These are phyloP conservation scores for Lucifuga dentata DNA, from an alignment of 2,113 vertebrate genomes.

Conservation along the genomic window DNA sequence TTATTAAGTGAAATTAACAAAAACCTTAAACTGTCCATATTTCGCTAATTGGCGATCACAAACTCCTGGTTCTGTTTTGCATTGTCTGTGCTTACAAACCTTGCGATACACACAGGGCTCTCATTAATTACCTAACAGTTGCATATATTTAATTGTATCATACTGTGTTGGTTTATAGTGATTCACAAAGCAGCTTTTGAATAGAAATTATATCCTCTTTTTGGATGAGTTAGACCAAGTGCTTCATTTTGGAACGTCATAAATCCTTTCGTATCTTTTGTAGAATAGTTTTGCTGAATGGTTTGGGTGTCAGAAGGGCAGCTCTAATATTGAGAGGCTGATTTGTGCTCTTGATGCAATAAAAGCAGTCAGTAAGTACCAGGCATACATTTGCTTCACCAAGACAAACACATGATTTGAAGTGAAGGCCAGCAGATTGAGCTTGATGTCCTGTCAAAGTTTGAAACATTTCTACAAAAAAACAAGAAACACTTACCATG, in stretches of 20 bases:
- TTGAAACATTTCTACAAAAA: too few species aligned
- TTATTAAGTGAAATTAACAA: too few species aligned
- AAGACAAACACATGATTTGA: slow-evolving; percentile 45
- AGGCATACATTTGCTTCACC: slow-evolving; percentile 24
- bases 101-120: neutral
- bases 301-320: slow-evolving; percentile 32
- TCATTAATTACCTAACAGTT: slow-evolving; percentile 5
- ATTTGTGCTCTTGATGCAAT: slow-evolving; percentile 54
- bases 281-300: slow-evolving; percentile 9
- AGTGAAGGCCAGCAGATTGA: slow-evolving; percentile 54
- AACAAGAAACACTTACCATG: too few species aligned
- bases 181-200: too few species aligned
- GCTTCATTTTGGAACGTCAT: neutral
- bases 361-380: slow-evolving; percentile 53
- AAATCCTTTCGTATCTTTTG: neutral
- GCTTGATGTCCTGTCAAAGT: slow-evolving; percentile 33
- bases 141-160: too few species aligned
- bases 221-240: neutral
- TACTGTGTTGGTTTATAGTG: neutral
- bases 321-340: slow-evolving; percentile 22
- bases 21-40: too few species aligned
- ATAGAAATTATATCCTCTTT: neutral
- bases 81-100: neutral
- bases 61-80: slow-evolving; percentile 5
- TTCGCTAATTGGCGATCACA: too few species aligned